Base-by-base conservation (phyloP, 2,797 vertebrate species). In the Odontamblyopus rebecca region DNA sequence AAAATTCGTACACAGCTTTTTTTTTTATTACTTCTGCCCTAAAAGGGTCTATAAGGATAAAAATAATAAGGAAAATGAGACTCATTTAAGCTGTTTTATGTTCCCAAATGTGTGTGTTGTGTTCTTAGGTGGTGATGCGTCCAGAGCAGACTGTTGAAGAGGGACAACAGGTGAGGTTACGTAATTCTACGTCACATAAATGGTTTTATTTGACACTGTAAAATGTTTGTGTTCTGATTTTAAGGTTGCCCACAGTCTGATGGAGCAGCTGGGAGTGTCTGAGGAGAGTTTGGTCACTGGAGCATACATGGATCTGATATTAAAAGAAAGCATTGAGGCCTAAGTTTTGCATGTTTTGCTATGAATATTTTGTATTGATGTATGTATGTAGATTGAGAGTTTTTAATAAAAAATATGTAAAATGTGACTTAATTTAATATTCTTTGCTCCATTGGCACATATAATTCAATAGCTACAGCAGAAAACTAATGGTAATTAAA, bases 221-320 rank as follows among this genome's bases (percentile, higher is more conserved):
- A 15, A 62, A 56, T 68, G 6, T 50, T 23, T 48, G 6, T 23
- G 11, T 7, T 44, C 35, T 15, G 12, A 41, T 23, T 56, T 59
- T 68, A 27, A 82, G 19, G 87, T 94, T 69, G 95, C 95, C 0
- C 81, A 73, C 41, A 70, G 69, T 9, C 84, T 96, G 85, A 95
- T 97, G 94, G 70, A 79, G 53, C 82, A 93, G 32, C 87, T 96
- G 56, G 91, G 91, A 0, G 86, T 96, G 1, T 67, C 79, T 0
- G 71, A 87, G 60, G 85, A 92, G 6, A 93, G 94, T 76, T 91
- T 96, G 73, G 84, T 95, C 69, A 91, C 92, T 0, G 93, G 95
- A 0, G 95, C 95, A 1, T 96, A 97, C 81, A 76, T 96, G 88
- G 96, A 96, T 69, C 91, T 96, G 5, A 44, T 96, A 0, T 89